phyloP scores from a whole-genome alignment of 23 tunicate species.

The Oikopleura dioica region DNA sequence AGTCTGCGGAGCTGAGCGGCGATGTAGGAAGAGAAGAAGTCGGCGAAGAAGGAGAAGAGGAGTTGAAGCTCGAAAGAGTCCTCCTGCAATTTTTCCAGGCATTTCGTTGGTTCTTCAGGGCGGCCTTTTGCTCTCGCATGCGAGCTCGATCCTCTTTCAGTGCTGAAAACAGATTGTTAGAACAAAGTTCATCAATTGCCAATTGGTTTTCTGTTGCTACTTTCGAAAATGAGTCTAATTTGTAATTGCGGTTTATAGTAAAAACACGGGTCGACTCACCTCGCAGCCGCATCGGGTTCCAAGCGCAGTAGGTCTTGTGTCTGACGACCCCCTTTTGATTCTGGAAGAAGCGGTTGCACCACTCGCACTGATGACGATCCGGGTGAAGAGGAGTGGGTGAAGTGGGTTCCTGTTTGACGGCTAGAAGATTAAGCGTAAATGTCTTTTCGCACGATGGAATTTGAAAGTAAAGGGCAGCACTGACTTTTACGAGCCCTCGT shows the following conservation, averaged over 20 bases:
- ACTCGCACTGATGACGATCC: neutral
- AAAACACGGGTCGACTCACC: no score
- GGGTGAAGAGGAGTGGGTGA: no score
- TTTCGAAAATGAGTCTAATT: no score
- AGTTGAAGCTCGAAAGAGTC: neutral
- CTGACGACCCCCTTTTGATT: neutral
- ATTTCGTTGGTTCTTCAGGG: neutral
- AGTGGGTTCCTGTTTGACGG: no score
- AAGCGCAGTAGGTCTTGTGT: constrained; percentile 9
- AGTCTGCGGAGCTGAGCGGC: neutral
- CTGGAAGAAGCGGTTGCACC: neutral
- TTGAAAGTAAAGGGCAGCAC: no score
- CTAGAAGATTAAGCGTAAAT: no score
- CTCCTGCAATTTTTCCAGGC: neutral
- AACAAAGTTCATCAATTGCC: no score
- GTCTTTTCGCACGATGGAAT: no score
- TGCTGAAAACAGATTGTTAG: constrained; percentile 1
- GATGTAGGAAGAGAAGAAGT: neutral
- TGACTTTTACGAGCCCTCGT: no score
- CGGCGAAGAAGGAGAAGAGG: neutral
- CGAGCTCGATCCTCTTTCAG: neutral
- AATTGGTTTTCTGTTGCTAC: no score
- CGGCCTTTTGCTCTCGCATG: neutral
- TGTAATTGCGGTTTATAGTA: no score
- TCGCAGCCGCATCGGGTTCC: neutral